These are phyloP conservation scores for Labroides dimidiatus DNA, from an alignment of 2,797 vertebrate species.

Conservation along the genomic window DNA sequence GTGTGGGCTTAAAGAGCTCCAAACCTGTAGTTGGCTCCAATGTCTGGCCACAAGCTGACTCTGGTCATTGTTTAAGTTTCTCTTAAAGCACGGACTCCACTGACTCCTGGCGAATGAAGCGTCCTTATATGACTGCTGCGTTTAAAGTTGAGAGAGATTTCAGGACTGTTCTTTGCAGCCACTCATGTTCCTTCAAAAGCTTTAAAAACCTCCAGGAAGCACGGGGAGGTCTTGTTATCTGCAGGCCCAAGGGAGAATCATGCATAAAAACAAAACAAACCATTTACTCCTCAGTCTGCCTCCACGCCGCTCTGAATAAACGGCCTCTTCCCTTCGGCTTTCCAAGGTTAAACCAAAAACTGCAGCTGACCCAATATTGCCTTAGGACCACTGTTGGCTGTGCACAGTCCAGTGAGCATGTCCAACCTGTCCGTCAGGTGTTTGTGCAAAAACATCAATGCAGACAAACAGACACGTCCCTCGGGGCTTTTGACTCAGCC, in stretches of 20 bases:
- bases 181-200: constrained; percentile 12
- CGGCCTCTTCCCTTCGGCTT: constrained; percentile 50
- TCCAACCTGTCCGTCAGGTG: constrained; percentile 75
- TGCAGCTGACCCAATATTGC: constrained; percentile 23
- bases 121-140: constrained; percentile 11
- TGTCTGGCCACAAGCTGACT: constrained; percentile 38
- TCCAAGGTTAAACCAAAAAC: constrained; percentile 64
- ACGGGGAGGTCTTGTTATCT: constrained; percentile 61
- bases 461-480: constrained; percentile 70
- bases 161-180: background rate
- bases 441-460: constrained; percentile 66
- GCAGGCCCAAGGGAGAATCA: constrained; percentile 44
- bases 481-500: constrained; percentile 64
- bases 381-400: constrained; percentile 43
- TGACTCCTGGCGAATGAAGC: constrained; percentile 12
- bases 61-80: too few species aligned
- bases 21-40: constrained; percentile 51
- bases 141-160: constrained; percentile 22
- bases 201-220: constrained; percentile 46
- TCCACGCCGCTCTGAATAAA: constrained; percentile 58
- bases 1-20: constrained; percentile 58
- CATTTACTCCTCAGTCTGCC: constrained; percentile 48
- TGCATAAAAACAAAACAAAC: constrained; percentile 47
- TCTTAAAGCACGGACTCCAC: too few species aligned
- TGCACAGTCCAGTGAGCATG: constrained; percentile 68